Evolutionary conservation across 1,140 invertebrate genomes (phyloP).

Genomic region (Heterodera schachtii): DNA sequence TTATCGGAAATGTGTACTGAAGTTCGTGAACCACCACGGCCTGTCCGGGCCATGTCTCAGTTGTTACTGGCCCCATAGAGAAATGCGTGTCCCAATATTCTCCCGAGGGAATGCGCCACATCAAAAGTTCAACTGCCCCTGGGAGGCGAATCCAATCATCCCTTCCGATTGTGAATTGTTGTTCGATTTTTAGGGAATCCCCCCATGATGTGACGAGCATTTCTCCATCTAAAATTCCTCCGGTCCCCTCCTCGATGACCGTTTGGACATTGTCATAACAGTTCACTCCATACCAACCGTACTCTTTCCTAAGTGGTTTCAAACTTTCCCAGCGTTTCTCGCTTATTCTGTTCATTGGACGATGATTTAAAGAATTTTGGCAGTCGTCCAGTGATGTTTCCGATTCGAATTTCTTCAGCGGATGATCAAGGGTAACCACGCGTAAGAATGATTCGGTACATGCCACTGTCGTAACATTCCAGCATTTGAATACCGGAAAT

Average conservation of each 20-base stretch:
- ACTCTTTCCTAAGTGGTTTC: background rate
- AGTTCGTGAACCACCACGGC: background rate
- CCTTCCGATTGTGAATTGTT: background rate
- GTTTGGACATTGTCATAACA: background rate
- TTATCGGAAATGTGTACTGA: conserved; percentile 1
- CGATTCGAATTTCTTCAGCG: background rate
- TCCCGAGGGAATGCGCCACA: background rate
- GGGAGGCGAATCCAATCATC: background rate
- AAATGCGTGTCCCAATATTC: conserved; percentile 7
- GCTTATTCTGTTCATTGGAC: background rate
- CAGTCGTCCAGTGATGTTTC: no score
- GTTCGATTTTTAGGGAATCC: background rate
- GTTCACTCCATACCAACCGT: background rate
- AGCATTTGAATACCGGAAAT: background rate
- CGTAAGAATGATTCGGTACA: background rate
- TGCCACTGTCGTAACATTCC: background rate
- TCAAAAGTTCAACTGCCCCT: background rate
- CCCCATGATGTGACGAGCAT: conserved; percentile 1
- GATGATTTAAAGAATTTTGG: no score
- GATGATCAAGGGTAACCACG: background rate
- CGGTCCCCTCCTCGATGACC: background rate
- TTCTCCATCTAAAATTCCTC: background rate
- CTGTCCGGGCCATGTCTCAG: background rate
- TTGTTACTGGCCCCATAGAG: background rate
- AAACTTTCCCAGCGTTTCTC: background rate